Evolutionary conservation across 2,888 invertebrate genomes (phyloP).

Genomic region (Himalopsyche anomala): DNA sequence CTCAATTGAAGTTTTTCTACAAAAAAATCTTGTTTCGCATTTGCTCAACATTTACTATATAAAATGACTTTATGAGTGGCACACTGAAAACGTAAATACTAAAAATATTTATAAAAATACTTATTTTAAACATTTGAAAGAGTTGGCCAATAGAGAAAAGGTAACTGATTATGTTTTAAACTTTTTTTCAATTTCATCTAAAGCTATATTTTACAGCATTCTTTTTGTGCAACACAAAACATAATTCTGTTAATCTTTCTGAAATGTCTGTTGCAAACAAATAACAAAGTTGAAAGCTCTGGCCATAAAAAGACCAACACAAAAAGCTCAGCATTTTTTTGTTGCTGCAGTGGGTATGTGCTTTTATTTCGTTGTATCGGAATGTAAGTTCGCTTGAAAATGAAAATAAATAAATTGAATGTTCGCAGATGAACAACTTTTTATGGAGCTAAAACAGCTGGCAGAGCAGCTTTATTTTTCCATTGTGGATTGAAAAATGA

Average conservation of each 20-base stretch:
- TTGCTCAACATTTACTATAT: too few relatives aligned
- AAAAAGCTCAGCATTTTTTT: constrained; percentile 23
- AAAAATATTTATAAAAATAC: too few relatives aligned
- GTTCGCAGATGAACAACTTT: not conserved
- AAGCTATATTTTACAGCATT: too few relatives aligned
- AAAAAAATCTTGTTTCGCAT: too few relatives aligned
- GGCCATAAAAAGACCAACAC: not conserved
- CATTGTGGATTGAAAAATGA: too few relatives aligned
- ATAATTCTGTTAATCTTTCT: constrained; percentile 1
- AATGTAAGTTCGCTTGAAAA: not conserved
- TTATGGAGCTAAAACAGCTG: not conserved
- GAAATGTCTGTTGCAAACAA: not conserved
- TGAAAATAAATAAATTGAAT: constrained; percentile 22
- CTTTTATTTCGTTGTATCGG: not conserved
- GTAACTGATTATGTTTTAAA: too few relatives aligned
- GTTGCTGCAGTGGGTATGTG: not conserved
- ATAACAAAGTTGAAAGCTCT: not conserved
- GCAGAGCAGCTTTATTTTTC: not conserved
- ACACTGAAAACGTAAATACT: too few relatives aligned
- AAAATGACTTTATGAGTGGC: too few relatives aligned
- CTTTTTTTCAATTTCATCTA: too few relatives aligned
- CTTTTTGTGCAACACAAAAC: not conserved
- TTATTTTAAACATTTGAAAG: too few relatives aligned
- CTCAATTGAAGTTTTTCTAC: too few relatives aligned
- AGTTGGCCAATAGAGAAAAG: too few relatives aligned